Percentiles rank a stretch among this genome's conserved stretches.
phyloP scores from a whole-genome alignment of 2,113 vertebrate species.

The Lates calcarifer region DNA sequence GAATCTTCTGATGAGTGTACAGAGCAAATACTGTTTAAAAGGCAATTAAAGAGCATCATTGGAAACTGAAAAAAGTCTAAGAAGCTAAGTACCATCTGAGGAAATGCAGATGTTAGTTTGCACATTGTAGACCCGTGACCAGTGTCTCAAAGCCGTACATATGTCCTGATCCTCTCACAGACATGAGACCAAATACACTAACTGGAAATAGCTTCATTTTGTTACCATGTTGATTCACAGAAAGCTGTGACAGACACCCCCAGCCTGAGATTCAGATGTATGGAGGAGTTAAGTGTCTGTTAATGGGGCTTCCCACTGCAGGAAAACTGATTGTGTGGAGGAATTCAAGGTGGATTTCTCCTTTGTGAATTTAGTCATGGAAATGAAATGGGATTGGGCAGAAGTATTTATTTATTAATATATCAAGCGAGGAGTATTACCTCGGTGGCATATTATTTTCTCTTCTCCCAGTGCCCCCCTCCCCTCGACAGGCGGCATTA shows the following conservation, averaged over 20 bases:
- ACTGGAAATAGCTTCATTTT: not conserved
- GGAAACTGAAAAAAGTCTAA: too few species aligned
- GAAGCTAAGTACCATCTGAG: not conserved
- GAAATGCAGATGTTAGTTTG: not conserved
- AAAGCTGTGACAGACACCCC: not conserved
- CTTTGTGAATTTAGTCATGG: slow-evolving; percentile 64
- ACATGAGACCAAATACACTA: not conserved
- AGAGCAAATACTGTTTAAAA: slow-evolving; percentile 12
- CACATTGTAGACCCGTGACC: not conserved
- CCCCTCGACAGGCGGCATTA: slow-evolving; percentile 75
- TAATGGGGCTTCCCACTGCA: not conserved
- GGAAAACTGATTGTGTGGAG: slow-evolving; percentile 8
- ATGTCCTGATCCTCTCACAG: not conserved
- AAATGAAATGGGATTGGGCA: slow-evolving; percentile 68
- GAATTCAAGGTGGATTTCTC: slow-evolving; percentile 50
- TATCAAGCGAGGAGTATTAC: slow-evolving; percentile 70
- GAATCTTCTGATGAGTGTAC: not conserved
- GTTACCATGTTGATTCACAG: not conserved
- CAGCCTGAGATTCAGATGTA: not conserved
- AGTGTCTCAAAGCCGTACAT: not conserved
- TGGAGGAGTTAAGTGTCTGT: not conserved
- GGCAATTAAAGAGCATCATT: not conserved
- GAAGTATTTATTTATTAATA: slow-evolving; percentile 77
- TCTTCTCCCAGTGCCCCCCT: slow-evolving; percentile 66
- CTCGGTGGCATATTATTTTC: slow-evolving; percentile 79